phyloP scores from a whole-genome alignment of 2,113 vertebrate species.

The Zapus hudsonius region DNA sequence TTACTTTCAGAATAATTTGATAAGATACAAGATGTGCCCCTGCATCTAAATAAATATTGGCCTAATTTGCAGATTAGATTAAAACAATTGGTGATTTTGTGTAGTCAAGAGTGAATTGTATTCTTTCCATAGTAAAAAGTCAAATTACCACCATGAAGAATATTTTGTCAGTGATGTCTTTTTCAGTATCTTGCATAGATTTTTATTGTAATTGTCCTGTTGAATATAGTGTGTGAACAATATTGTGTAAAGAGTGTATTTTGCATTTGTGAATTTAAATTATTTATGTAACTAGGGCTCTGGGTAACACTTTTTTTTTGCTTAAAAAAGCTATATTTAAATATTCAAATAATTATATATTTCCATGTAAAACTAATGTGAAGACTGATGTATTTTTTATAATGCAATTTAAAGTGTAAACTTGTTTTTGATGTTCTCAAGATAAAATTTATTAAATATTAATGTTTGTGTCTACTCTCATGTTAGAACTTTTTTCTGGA shows the following conservation, averaged over 20 bases:
- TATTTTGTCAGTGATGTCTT: conserved; percentile 74
- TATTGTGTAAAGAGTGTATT: conserved; percentile 77
- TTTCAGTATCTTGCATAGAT: conserved; percentile 73
- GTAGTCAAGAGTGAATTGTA: conserved; percentile 70
- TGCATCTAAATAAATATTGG: conserved; percentile 75
- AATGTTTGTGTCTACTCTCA: conserved; percentile 69
- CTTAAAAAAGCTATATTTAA: conserved; percentile 84
- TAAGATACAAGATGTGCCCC: conserved; percentile 76
- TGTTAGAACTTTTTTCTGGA: conserved; percentile 75
- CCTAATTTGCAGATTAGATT: conserved; percentile 77
- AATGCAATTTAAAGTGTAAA: conserved; percentile 74
- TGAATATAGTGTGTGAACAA: conserved; percentile 71
- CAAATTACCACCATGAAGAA: conserved; percentile 59
- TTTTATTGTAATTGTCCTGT: conserved; percentile 77
- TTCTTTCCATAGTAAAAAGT: conserved; percentile 75
- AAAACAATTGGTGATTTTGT: conserved; percentile 68
- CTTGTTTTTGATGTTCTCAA: conserved; percentile 73
- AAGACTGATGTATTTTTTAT: conserved; percentile 81
- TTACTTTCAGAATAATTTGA: conserved; percentile 80
- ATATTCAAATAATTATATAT: conserved; percentile 83
- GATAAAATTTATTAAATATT: conserved; percentile 71
- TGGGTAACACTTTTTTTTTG: conserved; percentile 75
- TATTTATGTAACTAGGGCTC: conserved; percentile 69
- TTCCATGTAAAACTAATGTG: conserved; percentile 78
- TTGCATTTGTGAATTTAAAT: conserved; percentile 77